These are phyloP conservation scores for Myrmophylax atrothorax DNA, from an alignment of 2,113 vertebrate genomes.

Conservation along the genomic window DNA sequence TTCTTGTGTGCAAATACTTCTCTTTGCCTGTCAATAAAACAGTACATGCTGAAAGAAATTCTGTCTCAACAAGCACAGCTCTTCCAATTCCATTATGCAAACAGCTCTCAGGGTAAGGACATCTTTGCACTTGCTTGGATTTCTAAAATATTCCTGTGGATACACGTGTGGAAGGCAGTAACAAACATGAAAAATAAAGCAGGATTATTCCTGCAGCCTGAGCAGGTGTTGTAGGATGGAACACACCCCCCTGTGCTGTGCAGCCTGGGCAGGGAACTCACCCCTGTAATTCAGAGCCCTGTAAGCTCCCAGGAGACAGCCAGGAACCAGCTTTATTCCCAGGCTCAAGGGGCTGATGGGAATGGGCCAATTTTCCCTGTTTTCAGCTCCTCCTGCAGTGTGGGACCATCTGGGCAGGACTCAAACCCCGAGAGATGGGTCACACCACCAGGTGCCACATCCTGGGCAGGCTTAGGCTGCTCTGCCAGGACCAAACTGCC, in stretches of 20 bases:
- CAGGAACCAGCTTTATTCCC: neutral
- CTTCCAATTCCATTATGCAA: neutral
- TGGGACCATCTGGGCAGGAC: fast-evolving
- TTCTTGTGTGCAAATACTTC: neutral
- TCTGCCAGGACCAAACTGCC: neutral
- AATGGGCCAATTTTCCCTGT: neutral
- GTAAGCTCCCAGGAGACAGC: neutral
- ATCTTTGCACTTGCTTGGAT: neutral
- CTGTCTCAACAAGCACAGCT: neutral
- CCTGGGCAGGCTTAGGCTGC: neutral
- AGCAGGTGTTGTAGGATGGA: neutral
- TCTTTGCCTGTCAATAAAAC: neutral
- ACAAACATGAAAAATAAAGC: neutral
- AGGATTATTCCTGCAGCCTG: neutral
- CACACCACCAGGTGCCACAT: neutral
- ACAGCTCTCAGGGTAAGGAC: neutral
- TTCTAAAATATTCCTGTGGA: neutral
- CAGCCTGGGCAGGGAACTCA: neutral
- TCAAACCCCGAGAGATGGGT: neutral
- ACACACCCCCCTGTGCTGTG: neutral
- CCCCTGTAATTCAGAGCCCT: neutral
- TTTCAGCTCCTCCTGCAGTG: fast-evolving
- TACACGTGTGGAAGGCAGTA: neutral
- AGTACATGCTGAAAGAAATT: neutral
- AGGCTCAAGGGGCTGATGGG: neutral